Percentiles rank a stretch among this genome's conserved stretches.
phyloP scores from a whole-genome alignment of 2,888 invertebrate species.

The Plagodis pulveraria region DNA sequence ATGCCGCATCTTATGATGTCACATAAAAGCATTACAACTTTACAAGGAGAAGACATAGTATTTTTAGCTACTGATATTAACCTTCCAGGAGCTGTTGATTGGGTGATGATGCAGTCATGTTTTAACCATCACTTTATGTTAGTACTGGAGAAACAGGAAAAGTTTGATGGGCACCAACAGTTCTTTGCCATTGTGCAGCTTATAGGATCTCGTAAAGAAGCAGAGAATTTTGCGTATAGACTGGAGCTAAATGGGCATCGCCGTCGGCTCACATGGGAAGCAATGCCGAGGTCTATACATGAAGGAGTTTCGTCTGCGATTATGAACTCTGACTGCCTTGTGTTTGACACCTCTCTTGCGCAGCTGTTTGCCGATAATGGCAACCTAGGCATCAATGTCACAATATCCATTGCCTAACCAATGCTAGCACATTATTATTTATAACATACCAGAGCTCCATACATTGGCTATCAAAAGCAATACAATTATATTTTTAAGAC shows the following conservation, averaged over 20 bases:
- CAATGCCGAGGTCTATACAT: slow-evolving; percentile 98
- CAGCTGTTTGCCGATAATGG: slow-evolving; percentile 99
- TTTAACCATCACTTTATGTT: slow-evolving; percentile 99
- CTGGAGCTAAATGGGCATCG: slow-evolving; percentile 98
- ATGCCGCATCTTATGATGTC: slow-evolving; percentile 99
- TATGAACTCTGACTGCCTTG: slow-evolving; percentile 98
- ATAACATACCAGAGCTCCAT: slow-evolving; percentile 39
- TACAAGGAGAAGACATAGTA: slow-evolving; percentile 99
- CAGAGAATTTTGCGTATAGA: slow-evolving; percentile 99
- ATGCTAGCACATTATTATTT: slow-evolving; percentile 46
- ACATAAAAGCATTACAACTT: slow-evolving; percentile 98
- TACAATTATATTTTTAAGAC: slow-evolving; percentile 53
- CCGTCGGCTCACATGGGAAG: slow-evolving; percentile 98
- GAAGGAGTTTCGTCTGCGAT: slow-evolving; percentile 99
- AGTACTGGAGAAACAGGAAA: slow-evolving; percentile 99
- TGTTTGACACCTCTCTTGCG: slow-evolving; percentile 99
- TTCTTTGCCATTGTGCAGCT: slow-evolving; percentile 99
- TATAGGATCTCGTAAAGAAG: slow-evolving; percentile 99
- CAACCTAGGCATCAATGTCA: slow-evolving; percentile 99
- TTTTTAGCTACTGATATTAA: slow-evolving; percentile 99
- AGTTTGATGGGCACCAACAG: slow-evolving; percentile 97
- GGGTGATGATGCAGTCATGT: slow-evolving; percentile 99
- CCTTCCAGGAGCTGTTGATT: slow-evolving; percentile 99
- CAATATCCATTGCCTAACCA: slow-evolving; percentile 95
- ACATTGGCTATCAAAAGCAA: slow-evolving; percentile 52